These are phyloP conservation scores for Steatornis caripensis DNA, from an alignment of 2,113 vertebrate genomes.

Conservation along the genomic window DNA sequence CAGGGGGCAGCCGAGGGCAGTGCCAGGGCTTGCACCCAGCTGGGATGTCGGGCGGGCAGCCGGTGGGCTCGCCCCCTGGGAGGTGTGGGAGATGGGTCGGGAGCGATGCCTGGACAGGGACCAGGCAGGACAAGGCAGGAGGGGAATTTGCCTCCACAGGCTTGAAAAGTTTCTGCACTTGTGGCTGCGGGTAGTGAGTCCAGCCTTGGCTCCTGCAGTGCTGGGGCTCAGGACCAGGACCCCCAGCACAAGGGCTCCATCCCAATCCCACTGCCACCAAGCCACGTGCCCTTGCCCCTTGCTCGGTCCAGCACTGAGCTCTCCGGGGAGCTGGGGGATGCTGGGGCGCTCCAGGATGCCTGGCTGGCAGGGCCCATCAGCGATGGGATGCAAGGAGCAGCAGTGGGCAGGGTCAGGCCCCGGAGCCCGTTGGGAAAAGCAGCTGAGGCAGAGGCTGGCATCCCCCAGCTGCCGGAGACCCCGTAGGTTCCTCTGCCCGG, in stretches of 20 bases:
- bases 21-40: background rate
- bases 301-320: fast-evolving
- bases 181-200: background rate
- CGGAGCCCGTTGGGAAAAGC: fast-evolving
- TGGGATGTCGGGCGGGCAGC: too few species aligned
- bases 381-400: background rate
- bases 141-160: background rate
- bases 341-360: background rate
- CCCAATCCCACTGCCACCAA: background rate
- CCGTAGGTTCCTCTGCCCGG: background rate
- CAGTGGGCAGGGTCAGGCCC: background rate
- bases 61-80: background rate
- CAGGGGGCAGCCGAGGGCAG: background rate
- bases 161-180: background rate
- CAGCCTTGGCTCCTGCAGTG: background rate
- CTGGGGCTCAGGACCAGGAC: background rate
- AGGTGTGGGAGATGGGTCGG: background rate
- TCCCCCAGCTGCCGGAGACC: background rate
- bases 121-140: background rate
- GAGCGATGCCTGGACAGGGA: background rate
- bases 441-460: background rate
- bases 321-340: background rate
- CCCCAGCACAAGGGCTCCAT: background rate
- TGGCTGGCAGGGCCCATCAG: too few species aligned
- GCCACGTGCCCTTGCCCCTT: background rate